These are phyloP conservation scores for Latheticus oryzae DNA, from an alignment of 2,888 invertebrate genomes.

Conservation along the genomic window DNA sequence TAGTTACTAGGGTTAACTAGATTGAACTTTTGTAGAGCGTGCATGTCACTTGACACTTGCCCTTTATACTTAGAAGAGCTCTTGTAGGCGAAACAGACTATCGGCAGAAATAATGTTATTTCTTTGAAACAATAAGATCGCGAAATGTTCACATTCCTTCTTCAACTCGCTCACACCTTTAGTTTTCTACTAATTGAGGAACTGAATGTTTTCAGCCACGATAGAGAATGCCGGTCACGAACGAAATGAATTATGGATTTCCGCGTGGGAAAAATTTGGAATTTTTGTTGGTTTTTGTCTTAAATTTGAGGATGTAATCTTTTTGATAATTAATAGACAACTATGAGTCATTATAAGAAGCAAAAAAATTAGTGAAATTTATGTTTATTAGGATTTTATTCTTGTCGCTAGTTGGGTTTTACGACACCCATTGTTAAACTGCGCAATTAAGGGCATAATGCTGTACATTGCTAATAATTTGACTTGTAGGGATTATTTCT, in stretches of 20 bases:
- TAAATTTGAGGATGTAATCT: no score
- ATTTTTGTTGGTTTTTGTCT: background rate
- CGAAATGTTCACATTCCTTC: constrained; percentile 12
- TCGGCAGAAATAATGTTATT: background rate
- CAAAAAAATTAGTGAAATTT: no score
- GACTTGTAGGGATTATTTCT: background rate
- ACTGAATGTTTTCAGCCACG: constrained; percentile 29
- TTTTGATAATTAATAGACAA: no score
- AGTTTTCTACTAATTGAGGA: constrained; percentile 28
- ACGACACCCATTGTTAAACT: constrained; percentile 6
- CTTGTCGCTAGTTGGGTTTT: constrained; percentile 6
- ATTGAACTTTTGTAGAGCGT: constrained; percentile 7
- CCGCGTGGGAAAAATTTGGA: constrained; percentile 33
- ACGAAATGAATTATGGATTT: constrained; percentile 39
- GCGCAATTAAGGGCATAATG: constrained; percentile 8
- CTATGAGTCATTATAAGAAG: no score
- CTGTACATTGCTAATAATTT: constrained; percentile 16
- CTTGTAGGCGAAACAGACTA: background rate
- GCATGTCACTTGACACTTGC: constrained; percentile 2
- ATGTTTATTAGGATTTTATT: no score
- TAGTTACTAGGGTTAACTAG: constrained; percentile 4
- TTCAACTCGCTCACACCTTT: constrained; percentile 21
- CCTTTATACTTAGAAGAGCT: background rate
- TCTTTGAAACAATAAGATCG: no score
- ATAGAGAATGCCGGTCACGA: constrained; percentile 38